Percentiles rank a stretch among this genome's conserved stretches.
phyloP scores from a whole-genome alignment of 1,140 invertebrate species.

The Drosophila nigromelanica region DNA sequence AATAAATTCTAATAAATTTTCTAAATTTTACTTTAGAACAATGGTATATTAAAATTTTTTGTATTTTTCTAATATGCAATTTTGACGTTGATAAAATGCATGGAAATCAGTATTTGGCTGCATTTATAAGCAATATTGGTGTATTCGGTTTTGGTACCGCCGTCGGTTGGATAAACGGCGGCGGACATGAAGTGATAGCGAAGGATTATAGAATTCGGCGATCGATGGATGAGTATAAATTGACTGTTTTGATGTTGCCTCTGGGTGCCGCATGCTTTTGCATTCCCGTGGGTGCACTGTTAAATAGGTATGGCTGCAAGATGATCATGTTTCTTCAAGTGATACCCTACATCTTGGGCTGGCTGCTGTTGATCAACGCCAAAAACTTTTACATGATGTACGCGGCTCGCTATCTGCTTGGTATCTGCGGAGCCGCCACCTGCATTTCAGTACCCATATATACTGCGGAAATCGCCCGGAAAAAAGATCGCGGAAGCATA shows the following conservation, averaged over 20 bases:
- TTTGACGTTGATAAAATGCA: no score
- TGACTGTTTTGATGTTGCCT: conserved; percentile 26
- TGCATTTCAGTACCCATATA: conserved; percentile 89
- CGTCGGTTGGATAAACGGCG: conserved; percentile 88
- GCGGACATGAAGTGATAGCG: conserved; percentile 79
- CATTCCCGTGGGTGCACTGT: conserved; percentile 87
- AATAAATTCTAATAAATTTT: no score
- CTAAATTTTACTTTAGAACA: no score
- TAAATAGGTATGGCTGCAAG: conserved; percentile 89
- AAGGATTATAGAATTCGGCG: conserved; percentile 71
- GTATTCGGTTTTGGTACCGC: conserved; percentile 86
- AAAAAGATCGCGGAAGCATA: conserved; percentile 87
- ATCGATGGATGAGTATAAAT: conserved; percentile 47
- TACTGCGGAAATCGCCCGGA: conserved; percentile 88
- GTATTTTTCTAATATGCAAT: no score
- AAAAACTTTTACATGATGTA: conserved; percentile 86
- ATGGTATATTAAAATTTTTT: no score
- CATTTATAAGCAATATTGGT: conserved; percentile 84
- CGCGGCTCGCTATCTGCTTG: conserved; percentile 88
- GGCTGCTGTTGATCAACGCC: conserved; percentile 87
- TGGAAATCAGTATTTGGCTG: not conserved
- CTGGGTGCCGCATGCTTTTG: conserved; percentile 84
- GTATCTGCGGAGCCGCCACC: conserved; percentile 87
- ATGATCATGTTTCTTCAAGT: conserved; percentile 86
- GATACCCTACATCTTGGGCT: conserved; percentile 88